Evolutionary conservation across 2,888 invertebrate species (phyloP), one percentile per base, ranked within the genome.

Genomic region (Choristoneura rosaceana): DNA sequence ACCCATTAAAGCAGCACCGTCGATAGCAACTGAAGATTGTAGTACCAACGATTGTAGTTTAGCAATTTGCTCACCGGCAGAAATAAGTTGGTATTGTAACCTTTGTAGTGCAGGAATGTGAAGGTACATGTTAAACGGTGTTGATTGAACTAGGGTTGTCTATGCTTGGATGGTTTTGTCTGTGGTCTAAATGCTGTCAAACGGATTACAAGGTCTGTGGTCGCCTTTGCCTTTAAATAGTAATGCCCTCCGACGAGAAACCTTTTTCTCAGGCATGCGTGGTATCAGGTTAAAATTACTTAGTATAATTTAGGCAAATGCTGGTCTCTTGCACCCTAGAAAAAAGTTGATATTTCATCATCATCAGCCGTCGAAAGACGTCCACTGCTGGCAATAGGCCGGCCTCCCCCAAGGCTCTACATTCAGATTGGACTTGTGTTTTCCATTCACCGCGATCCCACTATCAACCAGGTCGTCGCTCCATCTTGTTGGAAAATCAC

Each of bases 21-120:
- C 61, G n/a, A 7, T 25, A 17, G 17, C 0, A 4, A 15, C 43
- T 4, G 7, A 12, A 10, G 41, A 10, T 8, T 17, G 14, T 43
- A 3, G 17, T 25, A 61, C 17, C 10, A 3, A 15, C 15, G 14
- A 38, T n/a, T 1, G n/a, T 41, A 17, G 41, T 34, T 64, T 38
- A n/a, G 15, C 15, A 10, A 41, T 9, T 52, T 52, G 8, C 2
- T 4, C 17, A 52, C 15, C 52, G 17, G 52, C 12, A 65, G 15
- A 38, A 38, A 17, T 65, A 63, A 69, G 45, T 64, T 70, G 58
- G 71, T 43, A 15, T 43, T 52, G 38, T 52, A 10, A 34, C 45
- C 61, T 71, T 67, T 66, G 71, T 58, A 62, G 55, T 67, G 34
- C 55, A 66, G 66, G 71, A 67, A 71, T 71, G 61, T 71, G 43